phyloP scores from a whole-genome alignment of 2,888 invertebrate species.

The Nowickia ferox region DNA sequence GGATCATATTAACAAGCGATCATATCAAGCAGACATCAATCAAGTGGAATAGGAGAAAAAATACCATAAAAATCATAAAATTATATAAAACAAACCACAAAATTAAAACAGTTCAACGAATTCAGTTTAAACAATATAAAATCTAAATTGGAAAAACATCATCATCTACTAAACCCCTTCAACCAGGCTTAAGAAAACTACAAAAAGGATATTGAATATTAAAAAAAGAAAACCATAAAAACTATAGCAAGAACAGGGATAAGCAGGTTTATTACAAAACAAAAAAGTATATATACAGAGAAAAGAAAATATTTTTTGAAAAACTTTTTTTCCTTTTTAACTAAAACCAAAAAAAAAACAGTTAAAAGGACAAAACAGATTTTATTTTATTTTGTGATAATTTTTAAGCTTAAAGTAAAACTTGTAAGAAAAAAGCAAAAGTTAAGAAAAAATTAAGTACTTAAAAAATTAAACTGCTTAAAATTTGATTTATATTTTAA shows the following conservation, averaged over 20 bases:
- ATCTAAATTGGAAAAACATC: slow-evolving; percentile 6
- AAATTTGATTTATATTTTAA: slow-evolving; percentile 53
- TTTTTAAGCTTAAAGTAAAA: slow-evolving; percentile 71
- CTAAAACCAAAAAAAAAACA: slow-evolving; percentile 25
- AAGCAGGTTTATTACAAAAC: slow-evolving; percentile 63
- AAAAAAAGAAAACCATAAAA: slow-evolving; percentile 35
- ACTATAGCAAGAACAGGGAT: slow-evolving; percentile 69
- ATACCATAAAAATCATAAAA: slow-evolving; percentile 1
- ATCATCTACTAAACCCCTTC: background rate
- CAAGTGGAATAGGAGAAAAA: slow-evolving; percentile 35
- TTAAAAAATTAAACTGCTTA: slow-evolving; percentile 67
- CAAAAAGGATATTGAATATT: slow-evolving; percentile 55
- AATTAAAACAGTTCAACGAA: slow-evolving; percentile 53
- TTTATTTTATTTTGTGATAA: slow-evolving; percentile 72
- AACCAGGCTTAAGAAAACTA: slow-evolving; percentile 6
- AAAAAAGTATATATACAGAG: slow-evolving; percentile 33
- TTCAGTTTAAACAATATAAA: slow-evolving; percentile 8
- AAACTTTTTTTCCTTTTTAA: slow-evolving; percentile 60
- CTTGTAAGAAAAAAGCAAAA: slow-evolving; percentile 63
- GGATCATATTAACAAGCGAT: slow-evolving; percentile 43
- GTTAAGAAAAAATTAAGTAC: slow-evolving; percentile 37
- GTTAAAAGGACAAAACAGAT: slow-evolving; percentile 57
- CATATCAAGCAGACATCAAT: slow-evolving; percentile 62
- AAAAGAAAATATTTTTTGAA: slow-evolving; percentile 73
- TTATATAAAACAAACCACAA: slow-evolving; percentile 22